A percentile compares a stretch with the other conserved stretches of the same genome.
Evolutionary conservation across 2,797 vertebrate species (phyloP).

Genomic region (Euphonia xanthogaster): DNA sequence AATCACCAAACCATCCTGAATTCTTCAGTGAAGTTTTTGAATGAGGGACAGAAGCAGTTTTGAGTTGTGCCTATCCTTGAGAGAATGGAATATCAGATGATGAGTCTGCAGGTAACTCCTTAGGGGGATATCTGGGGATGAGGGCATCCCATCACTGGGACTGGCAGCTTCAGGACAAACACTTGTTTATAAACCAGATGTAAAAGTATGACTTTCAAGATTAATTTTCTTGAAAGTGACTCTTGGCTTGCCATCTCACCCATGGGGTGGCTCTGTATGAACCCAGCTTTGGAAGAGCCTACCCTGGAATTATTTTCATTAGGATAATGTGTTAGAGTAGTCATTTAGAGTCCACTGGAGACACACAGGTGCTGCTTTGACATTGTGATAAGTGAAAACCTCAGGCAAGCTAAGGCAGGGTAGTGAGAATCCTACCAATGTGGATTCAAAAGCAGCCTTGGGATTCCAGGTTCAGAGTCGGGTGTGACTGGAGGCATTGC

Average conservation of each 20-base stretch:
- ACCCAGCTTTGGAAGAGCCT: not conserved
- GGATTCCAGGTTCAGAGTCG: slow-evolving; percentile 19
- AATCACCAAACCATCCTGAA: not conserved
- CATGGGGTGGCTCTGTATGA: not conserved
- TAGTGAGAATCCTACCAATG: not conserved
- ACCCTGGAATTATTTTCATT: not conserved
- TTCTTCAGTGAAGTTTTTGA: not conserved
- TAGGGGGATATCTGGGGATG: not conserved
- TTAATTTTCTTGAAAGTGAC: not conserved
- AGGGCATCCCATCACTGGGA: accelerated
- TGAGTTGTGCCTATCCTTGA: not conserved
- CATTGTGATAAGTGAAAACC: not conserved
- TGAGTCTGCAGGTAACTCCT: not conserved
- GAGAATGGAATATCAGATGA: accelerated
- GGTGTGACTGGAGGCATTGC: not conserved
- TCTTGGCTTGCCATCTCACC: not conserved
- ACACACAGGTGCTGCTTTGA: not conserved
- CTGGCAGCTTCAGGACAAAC: not conserved
- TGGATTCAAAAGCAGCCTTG: not conserved
- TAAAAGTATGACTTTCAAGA: not conserved
- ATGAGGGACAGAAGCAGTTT: not conserved
- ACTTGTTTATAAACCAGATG: not conserved
- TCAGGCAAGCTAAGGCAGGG: not conserved
- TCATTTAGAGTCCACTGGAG: not conserved
- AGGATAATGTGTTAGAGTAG: not conserved